Evolutionary conservation across 1,140 invertebrate species (phyloP), one percentile per base, ranked within the genome.

Genomic region (roundworm (Caenorhabditis elegans)): DNA sequence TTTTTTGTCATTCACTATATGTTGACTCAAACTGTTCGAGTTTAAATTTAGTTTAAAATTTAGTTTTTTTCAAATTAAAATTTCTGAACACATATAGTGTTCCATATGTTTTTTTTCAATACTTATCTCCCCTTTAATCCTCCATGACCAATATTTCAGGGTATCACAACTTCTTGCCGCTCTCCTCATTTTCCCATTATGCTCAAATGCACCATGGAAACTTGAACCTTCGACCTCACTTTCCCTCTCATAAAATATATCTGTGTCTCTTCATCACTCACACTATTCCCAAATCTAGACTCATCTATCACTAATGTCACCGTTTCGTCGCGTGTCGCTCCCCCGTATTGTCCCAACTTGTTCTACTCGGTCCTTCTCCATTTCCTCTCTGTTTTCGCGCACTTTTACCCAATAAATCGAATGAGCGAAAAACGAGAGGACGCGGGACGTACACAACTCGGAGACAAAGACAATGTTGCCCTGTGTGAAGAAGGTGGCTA

Each of bases 271-370:
- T 39, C 60, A 3, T 22, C 60, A 31, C 28, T 17, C 26, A 60
- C 28, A 24, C 19, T 34, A n/a, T 65, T 28, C 34, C 2, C 34
- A 3, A n/a, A 70, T 39, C 60, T 70, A 70, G 60, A 70, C 31
- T n/a, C 31, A 70, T 70, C 34, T 70, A 70, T 39, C 60, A 43
- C 39, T 5, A 43, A 43, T 43, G 39, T 15, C 39, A 70, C 34
- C 60, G 60, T 70, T 70, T 70, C 34, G 60, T 70, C 60, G 60
- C 60, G 60, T 70, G 60, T 70, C 60, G 55, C 39, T 17, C 47
- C 15, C 19, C 55, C 55, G 60, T 70, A 70, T 70, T 70, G 60
- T 70, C 19, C 60, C 60, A 39, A 39, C 34, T 39, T 70, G 34
- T 70, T 39, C 39, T 43, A 43, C 39, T 39, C n/a, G n/a, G 13